These are phyloP conservation scores for Pegoplata infirma DNA, from an alignment of 2,888 invertebrate genomes.

Conservation along the genomic window DNA sequence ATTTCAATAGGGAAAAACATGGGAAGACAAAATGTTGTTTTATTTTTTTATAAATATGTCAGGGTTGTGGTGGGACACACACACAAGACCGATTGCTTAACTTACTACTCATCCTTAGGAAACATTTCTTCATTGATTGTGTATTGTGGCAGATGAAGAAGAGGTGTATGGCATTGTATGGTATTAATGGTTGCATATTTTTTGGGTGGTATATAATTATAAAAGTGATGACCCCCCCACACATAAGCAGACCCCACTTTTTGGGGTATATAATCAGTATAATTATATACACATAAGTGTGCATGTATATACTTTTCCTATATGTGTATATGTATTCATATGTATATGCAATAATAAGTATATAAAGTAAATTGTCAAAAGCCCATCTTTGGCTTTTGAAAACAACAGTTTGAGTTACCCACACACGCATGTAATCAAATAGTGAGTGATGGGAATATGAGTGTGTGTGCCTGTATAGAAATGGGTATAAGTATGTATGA, in stretches of 20 bases:
- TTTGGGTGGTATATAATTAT: slow-evolving; percentile 63
- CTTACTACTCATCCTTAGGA: slow-evolving; percentile 48
- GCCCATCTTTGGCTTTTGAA: slow-evolving; percentile 59
- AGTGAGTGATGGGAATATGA: background rate
- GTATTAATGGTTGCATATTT: slow-evolving; percentile 52
- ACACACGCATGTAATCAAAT: background rate
- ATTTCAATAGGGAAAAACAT: slow-evolving; percentile 5
- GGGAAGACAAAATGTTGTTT: background rate
- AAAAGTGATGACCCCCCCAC: too few relatives aligned
- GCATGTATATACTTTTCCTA: background rate
- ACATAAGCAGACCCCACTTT: background rate
- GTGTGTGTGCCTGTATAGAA: too few relatives aligned
- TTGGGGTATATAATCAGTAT: slow-evolving; percentile 56
- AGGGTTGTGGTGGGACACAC: slow-evolving; percentile 5
- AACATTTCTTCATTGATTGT: slow-evolving; percentile 34
- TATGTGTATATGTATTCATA: slow-evolving; percentile 21
- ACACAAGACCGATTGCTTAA: slow-evolving; percentile 39
- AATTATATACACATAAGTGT: slow-evolving; percentile 45
- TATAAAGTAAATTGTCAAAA: slow-evolving; percentile 61
- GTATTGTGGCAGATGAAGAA: slow-evolving; percentile 17
- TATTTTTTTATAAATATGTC: background rate
- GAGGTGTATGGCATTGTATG: slow-evolving; percentile 13
- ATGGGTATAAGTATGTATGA: too few relatives aligned
- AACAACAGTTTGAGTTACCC: slow-evolving; percentile 56
- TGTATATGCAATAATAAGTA: slow-evolving; percentile 26